Evolutionary conservation across 2,113 vertebrate species (phyloP).

Genomic region (Mustela lutreola): DNA sequence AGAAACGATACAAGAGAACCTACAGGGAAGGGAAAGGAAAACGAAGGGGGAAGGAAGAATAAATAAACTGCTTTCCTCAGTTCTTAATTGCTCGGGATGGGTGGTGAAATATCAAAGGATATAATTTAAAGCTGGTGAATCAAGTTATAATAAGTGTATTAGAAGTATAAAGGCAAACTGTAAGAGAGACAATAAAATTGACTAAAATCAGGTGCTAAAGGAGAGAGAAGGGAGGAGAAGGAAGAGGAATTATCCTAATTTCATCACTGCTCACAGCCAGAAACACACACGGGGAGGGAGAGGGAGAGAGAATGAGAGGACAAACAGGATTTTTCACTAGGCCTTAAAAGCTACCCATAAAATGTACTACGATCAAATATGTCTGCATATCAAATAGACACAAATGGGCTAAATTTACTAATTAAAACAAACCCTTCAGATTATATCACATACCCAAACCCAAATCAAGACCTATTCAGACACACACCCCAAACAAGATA

Average conservation of each 20-base stretch:
- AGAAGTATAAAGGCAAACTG: background rate
- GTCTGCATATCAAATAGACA: background rate
- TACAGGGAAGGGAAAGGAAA: background rate
- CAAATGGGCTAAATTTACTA: background rate
- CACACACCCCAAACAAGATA: background rate
- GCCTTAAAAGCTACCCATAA: constrained; percentile 43
- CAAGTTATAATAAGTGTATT: background rate
- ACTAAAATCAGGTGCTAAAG: background rate
- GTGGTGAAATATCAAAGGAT: background rate
- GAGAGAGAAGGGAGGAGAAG: background rate
- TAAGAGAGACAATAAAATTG: background rate
- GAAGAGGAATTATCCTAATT: background rate
- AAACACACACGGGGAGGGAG: background rate
- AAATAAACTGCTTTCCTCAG: background rate
- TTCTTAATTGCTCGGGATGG: background rate
- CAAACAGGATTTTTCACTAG: background rate
- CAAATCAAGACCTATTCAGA: constrained; percentile 32
- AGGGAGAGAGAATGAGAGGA: background rate
- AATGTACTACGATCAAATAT: constrained; percentile 15
- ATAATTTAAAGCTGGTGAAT: background rate
- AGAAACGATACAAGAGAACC: background rate
- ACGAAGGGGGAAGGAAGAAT: background rate
- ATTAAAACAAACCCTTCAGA: constrained; percentile 37
- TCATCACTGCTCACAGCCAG: background rate
- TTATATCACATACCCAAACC: background rate